Evolutionary conservation across 1,140 invertebrate genomes (phyloP), one percentile per base, ranked within the genome.

Genomic region (Neodiprion fabricii): DNA sequence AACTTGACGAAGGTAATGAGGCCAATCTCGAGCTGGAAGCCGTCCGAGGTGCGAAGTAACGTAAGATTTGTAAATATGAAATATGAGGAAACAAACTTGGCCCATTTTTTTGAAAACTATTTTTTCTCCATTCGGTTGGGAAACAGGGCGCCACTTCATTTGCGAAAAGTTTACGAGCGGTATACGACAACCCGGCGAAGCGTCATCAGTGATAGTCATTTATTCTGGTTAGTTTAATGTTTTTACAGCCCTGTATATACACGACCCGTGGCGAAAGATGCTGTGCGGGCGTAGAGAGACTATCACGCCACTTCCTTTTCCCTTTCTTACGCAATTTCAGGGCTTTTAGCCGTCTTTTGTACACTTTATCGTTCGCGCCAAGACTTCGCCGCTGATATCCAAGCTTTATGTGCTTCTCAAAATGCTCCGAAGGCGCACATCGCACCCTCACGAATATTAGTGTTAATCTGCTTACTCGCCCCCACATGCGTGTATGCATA

Each of bases 181-280:
- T 69, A 9, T 7, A 14, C 12, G 67, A 5, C 17, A 69, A 21
- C 23, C 9, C 48, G 8, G 9, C 48, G 70, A 14, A 71, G 48
- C 70, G 8, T 71, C 70, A 49, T 71, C 48, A 71, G 70, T 21
- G 70, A 50, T 48, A 50, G 48, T 71, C 70, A 71, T 71, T 71
- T 71, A n/a, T 71, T 50, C 70, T 71, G 70, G 70, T 71, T 71
- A 71, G 70, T 71, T 71, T 71, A 71, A 71, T 49, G 70, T 71
- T 50, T 50, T 71, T 50, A 50, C 4, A 69, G 21, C 67, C 8
- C 53, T 61, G 53, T 61, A 61, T 61, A 61, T 40, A 40, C 5
- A 40, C 1, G 53, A 61, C 5, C 4, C 53, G 5, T 17, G 28
- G 28, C 11, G 9, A 61, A 61, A 4, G 8, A 17, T 14, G 53